Percentiles rank a stretch among this genome's conserved stretches.
These are phyloP conservation scores for Ariolimax columbianus DNA, from an alignment of 2,888 invertebrate species.

Conservation along the genomic window DNA sequence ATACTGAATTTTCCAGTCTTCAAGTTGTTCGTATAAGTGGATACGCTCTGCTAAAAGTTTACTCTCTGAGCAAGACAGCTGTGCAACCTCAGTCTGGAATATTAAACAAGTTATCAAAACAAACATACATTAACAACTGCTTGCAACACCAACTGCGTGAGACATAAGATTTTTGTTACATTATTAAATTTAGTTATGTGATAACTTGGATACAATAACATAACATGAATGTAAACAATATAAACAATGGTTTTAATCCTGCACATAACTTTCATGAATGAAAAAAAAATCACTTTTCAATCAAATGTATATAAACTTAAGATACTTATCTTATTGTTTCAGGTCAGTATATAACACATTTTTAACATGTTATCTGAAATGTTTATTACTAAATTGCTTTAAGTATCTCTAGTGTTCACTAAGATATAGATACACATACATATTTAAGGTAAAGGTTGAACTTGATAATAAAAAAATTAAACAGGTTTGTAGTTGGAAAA, in stretches of 20 bases:
- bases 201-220: neutral
- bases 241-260: neutral
- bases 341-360: too few species aligned
- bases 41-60: slow-evolving; percentile 55
- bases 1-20: slow-evolving; percentile 54
- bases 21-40: slow-evolving; percentile 51
- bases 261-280: neutral
- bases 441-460: neutral
- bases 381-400: neutral
- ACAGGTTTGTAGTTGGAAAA: neutral
- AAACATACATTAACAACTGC: neutral
- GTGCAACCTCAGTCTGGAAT: slow-evolving; percentile 52
- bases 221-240: too few species aligned
- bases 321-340: too few species aligned
- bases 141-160: neutral
- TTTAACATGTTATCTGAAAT: neutral
- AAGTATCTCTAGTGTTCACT: neutral
- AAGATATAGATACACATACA: neutral
- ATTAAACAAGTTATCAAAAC: slow-evolving; percentile 47
- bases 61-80: slow-evolving; percentile 47
- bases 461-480: neutral
- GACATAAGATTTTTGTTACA: neutral
- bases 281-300: too few species aligned
- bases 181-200: neutral
- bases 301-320: too few species aligned